Evolutionary conservation across 2,113 vertebrate species (phyloP), one percentile per base, ranked within the genome.

Genomic region (Chamaetylas fuelleborni): DNA sequence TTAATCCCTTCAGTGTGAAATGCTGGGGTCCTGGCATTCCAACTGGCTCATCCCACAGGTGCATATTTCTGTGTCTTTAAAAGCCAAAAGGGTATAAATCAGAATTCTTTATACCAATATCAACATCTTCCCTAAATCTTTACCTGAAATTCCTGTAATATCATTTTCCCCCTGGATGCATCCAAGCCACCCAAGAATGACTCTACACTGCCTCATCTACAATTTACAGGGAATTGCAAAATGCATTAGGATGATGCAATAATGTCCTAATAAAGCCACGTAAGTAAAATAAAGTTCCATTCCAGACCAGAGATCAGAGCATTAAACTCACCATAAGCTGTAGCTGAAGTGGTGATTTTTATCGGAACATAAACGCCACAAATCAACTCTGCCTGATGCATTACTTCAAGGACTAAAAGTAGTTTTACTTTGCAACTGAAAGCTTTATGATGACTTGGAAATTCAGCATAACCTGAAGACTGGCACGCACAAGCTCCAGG

Each of bases 231-330:
- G 54, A 76, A 82, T 20, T 62, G 54, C 62, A 82, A 90, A 76
- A 62, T 11, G 56, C 79, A 56, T 90, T 42, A 69, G 31, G 72
- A 73, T 71, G 80, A 76, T 71, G 90, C 56, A 91, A 26, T 65
- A 77, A 81, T 15, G 28, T 40, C 42, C 66, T 70, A 90, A 91
- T 58, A 80, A 86, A 90, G 57, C 72, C 62, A 48, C 22, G 1
- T 6, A 90, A 83, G 69, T 51, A 81, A 89, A 96, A 91, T 53
- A 81, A 92, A 86, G 69, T 42, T 91, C 61, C 57, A 87, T 81
- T 91, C 50, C 73, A 42, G 50, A 74, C 15, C 50, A 87, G 61
- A 66, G 58, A 88, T 58, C 51, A 74, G 64, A 70, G 73, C 61
- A 88, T 38, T 80, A 70, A 82, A 43, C n/a, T 83, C 83, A 54